These are phyloP conservation scores for Cacoxenus indagator DNA, from an alignment of 2,888 invertebrate genomes.

Conservation along the genomic window DNA sequence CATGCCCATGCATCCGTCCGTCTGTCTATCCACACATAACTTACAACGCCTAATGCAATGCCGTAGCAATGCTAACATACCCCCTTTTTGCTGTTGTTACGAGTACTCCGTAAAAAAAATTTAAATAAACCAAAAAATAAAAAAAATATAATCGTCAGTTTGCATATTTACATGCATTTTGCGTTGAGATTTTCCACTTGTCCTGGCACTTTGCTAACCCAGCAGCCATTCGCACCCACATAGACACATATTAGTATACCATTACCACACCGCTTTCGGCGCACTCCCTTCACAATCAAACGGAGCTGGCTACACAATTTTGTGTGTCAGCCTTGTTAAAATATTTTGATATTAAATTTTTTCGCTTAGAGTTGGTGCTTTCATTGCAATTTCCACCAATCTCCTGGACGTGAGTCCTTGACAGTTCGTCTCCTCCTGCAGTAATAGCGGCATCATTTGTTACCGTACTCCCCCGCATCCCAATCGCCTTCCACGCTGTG, in stretches of 20 bases:
- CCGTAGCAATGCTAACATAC: neutral
- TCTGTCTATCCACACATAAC: conserved; percentile 2
- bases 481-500: neutral
- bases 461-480: neutral
- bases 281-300: neutral
- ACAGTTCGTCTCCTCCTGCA: neutral
- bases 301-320: neutral
- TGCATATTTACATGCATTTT: conserved; percentile 37
- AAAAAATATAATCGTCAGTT: neutral
- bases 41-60: neutral
- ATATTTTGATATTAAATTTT: conserved; percentile 54
- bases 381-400: conserved; percentile 16
- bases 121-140: neutral
- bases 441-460: neutral
- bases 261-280: neutral
- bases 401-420: conserved; percentile 11
- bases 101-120: conserved; percentile 9
- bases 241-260: neutral
- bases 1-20: neutral
- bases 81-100: neutral
- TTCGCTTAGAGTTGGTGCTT: conserved; percentile 3
- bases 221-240: neutral
- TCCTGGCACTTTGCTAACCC: conserved; percentile 17
- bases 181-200: conserved; percentile 23
- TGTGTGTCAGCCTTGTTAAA: conserved; percentile 34